Evolutionary conservation across 1,140 invertebrate genomes (phyloP).

Genomic region (Brachionus sp.): DNA sequence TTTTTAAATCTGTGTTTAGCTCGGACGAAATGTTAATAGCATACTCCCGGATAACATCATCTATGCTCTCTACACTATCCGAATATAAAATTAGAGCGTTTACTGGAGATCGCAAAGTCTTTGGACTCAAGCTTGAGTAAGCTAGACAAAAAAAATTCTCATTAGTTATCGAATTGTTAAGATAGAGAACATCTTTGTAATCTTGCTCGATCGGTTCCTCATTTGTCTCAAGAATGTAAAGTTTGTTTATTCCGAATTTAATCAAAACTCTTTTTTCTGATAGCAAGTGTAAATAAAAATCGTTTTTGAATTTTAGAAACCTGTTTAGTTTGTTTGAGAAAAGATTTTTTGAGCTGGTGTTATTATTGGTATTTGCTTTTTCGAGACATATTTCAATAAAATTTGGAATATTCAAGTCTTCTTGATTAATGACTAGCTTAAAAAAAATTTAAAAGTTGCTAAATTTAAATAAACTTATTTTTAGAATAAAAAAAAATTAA

Average conservation of each 20-base stretch:
- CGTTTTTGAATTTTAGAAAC: slow-evolving; percentile 18
- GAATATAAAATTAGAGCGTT: slow-evolving; percentile 40
- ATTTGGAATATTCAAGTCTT: slow-evolving; percentile 41
- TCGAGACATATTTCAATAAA: slow-evolving; percentile 40
- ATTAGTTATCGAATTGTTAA: slow-evolving; percentile 38
- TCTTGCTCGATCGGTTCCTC: slow-evolving; percentile 9
- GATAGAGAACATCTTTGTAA: slow-evolving; percentile 34
- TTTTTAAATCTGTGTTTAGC: background rate
- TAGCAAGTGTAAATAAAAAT: background rate
- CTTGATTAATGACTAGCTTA: slow-evolving; percentile 28
- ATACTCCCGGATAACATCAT: slow-evolving; percentile 39
- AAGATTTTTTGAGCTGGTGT: background rate
- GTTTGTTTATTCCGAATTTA: background rate
- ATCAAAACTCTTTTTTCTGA: background rate
- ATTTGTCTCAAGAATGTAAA: background rate
- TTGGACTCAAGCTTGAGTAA: background rate
- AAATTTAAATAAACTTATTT: too few species aligned
- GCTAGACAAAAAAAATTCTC: slow-evolving; percentile 45
- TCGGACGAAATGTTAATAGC: slow-evolving; percentile 17
- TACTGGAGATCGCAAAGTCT: background rate
- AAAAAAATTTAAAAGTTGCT: background rate
- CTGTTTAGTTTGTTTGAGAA: background rate
- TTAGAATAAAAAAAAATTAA: too few species aligned
- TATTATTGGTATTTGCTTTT: slow-evolving; percentile 20
- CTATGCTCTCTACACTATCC: slow-evolving; percentile 29